These are phyloP conservation scores for Pecten maximus DNA, from an alignment of 2,888 invertebrate genomes.

Conservation along the genomic window DNA sequence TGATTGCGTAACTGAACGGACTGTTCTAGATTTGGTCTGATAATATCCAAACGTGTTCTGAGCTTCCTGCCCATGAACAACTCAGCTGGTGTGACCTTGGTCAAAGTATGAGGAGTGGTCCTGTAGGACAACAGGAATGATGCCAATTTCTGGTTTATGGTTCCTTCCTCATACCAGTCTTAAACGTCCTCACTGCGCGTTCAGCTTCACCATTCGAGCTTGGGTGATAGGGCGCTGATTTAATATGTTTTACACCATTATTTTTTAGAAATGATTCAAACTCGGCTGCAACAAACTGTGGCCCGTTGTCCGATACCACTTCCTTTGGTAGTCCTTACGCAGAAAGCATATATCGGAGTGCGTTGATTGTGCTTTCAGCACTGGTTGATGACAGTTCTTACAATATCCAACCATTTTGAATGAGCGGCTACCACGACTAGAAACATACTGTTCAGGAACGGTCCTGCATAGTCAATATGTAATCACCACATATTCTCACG, in stretches of 20 bases:
- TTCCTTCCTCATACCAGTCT: slow-evolving; percentile 41
- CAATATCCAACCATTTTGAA: slow-evolving; percentile 48
- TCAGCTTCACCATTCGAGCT: background rate
- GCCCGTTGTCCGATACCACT: slow-evolving; percentile 53
- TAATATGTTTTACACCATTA: slow-evolving; percentile 51
- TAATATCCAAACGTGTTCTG: slow-evolving; percentile 2
- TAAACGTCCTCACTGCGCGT: slow-evolving; percentile 47
- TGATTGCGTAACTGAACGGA: background rate
- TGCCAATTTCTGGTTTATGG: slow-evolving; percentile 39
- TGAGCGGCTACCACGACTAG: slow-evolving; percentile 46
- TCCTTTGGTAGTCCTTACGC: slow-evolving; percentile 45
- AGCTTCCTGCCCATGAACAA: slow-evolving; percentile 11
- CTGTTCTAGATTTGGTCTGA: background rate
- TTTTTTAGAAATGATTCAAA: slow-evolving; percentile 43
- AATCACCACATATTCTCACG: slow-evolving; percentile 51
- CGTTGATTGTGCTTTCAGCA: slow-evolving; percentile 34
- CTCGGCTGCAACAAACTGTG: slow-evolving; percentile 48
- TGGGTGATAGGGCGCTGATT: slow-evolving; percentile 53
- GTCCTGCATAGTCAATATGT: slow-evolving; percentile 50
- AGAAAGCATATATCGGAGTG: slow-evolving; percentile 23
- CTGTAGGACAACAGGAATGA: slow-evolving; percentile 37
- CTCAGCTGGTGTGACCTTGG: slow-evolving; percentile 10
- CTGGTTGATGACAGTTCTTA: slow-evolving; percentile 42
- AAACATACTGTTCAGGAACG: slow-evolving; percentile 47
- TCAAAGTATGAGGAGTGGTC: slow-evolving; percentile 28